Evolutionary conservation across 2,113 vertebrate genomes (phyloP).

Genomic region (Geococcyx californianus): DNA sequence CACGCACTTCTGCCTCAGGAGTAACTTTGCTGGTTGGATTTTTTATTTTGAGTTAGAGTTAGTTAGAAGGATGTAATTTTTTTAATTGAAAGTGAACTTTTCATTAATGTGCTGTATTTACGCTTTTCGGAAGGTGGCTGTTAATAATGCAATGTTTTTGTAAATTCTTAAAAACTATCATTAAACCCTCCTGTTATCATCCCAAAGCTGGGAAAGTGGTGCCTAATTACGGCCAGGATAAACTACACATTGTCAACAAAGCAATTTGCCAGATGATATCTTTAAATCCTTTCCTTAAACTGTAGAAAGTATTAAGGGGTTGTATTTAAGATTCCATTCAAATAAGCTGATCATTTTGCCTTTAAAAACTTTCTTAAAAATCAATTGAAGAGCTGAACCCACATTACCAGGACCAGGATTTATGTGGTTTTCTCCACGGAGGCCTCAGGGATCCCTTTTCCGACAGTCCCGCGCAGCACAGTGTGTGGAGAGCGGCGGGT

Average conservation of each 20-base stretch:
- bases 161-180: constrained; percentile 38
- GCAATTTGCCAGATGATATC: constrained; percentile 13
- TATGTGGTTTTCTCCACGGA: accelerated
- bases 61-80: neutral
- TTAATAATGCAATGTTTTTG: neutral
- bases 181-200: neutral
- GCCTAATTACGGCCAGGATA: constrained; percentile 44
- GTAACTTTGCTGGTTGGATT: neutral
- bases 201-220: constrained; percentile 11
- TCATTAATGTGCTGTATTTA: neutral
- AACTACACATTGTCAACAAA: constrained; percentile 56
- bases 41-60: neutral
- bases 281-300: constrained; percentile 29
- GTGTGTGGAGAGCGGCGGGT: neutral
- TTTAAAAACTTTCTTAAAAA: neutral
- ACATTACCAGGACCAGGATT: neutral
- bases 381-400: neutral
- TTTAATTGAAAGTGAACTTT: neutral
- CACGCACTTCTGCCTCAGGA: neutral
- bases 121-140: neutral
- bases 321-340: neutral
- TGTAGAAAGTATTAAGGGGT: neutral
- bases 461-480: neutral
- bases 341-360: neutral
- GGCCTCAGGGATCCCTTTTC: neutral